Evolutionary conservation across 2,797 vertebrate species (phyloP).

Genomic region (Delichon dasypus): DNA sequence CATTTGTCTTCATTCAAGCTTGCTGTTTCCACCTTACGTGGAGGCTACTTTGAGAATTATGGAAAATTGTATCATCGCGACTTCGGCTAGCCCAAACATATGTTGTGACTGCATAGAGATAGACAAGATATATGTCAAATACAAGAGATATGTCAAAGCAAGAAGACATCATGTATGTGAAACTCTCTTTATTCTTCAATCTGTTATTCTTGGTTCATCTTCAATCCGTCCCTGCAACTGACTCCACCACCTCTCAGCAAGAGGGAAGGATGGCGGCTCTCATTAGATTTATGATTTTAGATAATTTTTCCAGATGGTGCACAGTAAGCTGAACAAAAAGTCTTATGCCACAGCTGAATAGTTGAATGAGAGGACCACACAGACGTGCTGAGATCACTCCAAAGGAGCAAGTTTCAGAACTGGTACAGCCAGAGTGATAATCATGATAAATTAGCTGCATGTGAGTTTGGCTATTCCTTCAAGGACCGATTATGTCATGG

Average conservation of each 20-base stretch:
- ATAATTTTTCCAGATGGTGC: constrained; percentile 39
- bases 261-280: neutral
- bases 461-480: neutral
- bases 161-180: neutral
- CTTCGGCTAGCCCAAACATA: neutral
- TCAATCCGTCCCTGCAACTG: neutral
- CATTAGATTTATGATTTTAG: constrained; percentile 35
- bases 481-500: neutral
- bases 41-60: neutral
- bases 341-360: neutral
- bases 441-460: neutral
- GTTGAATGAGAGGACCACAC: neutral
- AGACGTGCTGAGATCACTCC: neutral
- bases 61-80: neutral
- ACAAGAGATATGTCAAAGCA: neutral
- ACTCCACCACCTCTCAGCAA: neutral
- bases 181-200: neutral
- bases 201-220: neutral
- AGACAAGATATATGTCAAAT: neutral
- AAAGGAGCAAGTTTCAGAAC: neutral
- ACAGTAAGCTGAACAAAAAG: constrained; percentile 7
- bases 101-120: neutral
- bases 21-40: neutral
- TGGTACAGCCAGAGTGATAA: neutral
- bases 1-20: neutral